Base-by-base conservation (phyloP, 2,113 vertebrate species). In the Hystrix cristata region DNA sequence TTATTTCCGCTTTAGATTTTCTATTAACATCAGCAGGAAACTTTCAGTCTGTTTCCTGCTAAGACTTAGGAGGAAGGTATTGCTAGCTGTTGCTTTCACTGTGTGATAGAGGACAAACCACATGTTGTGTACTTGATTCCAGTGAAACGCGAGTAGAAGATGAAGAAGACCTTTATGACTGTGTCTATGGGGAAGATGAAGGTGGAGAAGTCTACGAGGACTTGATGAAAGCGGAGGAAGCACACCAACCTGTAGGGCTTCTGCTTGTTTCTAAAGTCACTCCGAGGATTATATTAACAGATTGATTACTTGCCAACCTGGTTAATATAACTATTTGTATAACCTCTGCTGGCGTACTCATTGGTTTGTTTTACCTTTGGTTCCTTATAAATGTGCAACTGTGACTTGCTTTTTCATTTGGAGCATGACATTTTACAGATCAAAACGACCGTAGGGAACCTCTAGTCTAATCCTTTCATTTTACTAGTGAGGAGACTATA, bases 191-290 rank as follows among this genome's bases (percentile, higher is more conserved):
- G 14, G 99, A 99, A 88, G 99, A 99, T 71, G 99, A 99, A 87
- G 99, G 99, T 0, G 99, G 99, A 1, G 99, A 99, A 97, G 99
- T 99, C 90, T 99, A 99, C 14, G 99, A 99, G 98, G 99, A 99
- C 98, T 96, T 99, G 53, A 99, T 99, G 99, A 99, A 99, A 98
- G 99, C 99, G 0, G 99, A 99, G 98, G 99, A 99, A 78, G 97
- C 98, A 1, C 98, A 99, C 65, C 99, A 99, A 38, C 98, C 99
- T 79, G 99, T 99, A 98, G 0, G 98, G 89, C 95, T 96, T 88
- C 16, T 4, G 5, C 0, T 96, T 92, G 29, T 87, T 81, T 27
- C 34, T 78, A 1, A 64, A 80, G 34, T 95, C 67, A 59, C 27
- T 92, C 48, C 67, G 57, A 59, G 46, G 46, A 23, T 83, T 57